Evolutionary conservation across 2,888 invertebrate genomes (phyloP).

Genomic region (Caenorhabditis parvicauda): DNA sequence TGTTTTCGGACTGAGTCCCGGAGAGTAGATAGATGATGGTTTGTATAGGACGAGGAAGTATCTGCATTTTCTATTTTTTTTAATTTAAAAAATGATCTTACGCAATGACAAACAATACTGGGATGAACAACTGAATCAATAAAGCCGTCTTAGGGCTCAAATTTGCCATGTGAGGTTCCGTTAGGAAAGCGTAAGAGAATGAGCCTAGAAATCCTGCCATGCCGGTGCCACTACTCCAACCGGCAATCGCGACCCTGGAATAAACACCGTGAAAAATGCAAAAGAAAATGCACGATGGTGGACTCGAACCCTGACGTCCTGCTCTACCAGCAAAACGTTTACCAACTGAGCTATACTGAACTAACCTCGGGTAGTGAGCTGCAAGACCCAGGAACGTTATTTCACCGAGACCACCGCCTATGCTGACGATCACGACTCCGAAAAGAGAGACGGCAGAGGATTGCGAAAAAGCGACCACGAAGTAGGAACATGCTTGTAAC

Average conservation of each 20-base stretch:
- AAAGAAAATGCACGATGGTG: too few species aligned
- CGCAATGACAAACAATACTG: constrained; percentile 71
- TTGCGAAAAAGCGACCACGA: constrained; percentile 58
- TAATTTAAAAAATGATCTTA: constrained; percentile 53
- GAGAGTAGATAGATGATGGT: constrained; percentile 42
- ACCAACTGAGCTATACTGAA: too few species aligned
- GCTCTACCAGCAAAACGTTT: too few species aligned
- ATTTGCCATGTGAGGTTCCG: constrained; percentile 67
- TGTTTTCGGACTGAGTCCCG: constrained; percentile 32
- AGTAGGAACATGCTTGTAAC: constrained; percentile 51
- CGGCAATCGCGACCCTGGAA: constrained; percentile 74
- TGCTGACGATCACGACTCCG: constrained; percentile 75
- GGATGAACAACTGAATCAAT: constrained; percentile 75
- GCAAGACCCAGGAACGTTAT: constrained; percentile 76
- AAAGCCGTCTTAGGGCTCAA: constrained; percentile 67
- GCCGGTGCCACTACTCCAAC: constrained; percentile 80
- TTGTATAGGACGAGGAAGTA: constrained; percentile 40
- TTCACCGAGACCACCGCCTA: constrained; percentile 79
- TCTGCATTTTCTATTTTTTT: not conserved
- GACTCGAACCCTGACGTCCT: too few species aligned
- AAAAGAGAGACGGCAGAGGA: constrained; percentile 49
- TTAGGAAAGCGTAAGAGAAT: constrained; percentile 68
- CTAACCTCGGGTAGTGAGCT: constrained; percentile 73
- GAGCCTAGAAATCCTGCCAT: constrained; percentile 76
- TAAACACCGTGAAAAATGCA: too few species aligned